A percentile compares a stretch with the other conserved stretches of the same genome.
These are phyloP conservation scores for Dendrocincla tyrannina DNA, from an alignment of 2,797 vertebrate genomes.

Conservation along the genomic window DNA sequence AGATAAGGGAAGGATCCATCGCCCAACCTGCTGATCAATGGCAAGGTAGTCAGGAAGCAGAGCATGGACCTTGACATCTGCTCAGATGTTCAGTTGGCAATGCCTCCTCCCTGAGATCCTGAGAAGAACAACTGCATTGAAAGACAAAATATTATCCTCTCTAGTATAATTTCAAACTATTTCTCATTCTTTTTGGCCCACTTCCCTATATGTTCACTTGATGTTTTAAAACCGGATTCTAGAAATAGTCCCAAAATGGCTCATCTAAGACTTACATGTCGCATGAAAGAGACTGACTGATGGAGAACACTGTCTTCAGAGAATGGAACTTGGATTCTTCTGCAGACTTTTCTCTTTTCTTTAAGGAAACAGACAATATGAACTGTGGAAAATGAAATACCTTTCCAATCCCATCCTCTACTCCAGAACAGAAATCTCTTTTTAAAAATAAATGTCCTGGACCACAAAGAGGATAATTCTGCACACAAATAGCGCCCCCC, in stretches of 20 bases:
- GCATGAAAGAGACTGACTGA: not conserved
- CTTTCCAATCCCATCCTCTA: not conserved
- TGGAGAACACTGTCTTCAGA: not conserved
- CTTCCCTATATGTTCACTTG: not conserved
- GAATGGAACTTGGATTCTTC: not conserved
- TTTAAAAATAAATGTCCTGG: not conserved
- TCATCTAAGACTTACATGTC: rapidly evolving
- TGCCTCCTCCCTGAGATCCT: not conserved
- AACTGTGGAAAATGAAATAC: not conserved
- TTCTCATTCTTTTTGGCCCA: not conserved
- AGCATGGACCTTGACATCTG: rapidly evolving
- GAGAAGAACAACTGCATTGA: rapidly evolving
- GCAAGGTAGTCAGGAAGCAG: rapidly evolving
- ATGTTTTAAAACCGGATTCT: not conserved
- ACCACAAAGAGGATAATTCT: not conserved
- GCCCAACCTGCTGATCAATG: rapidly evolving
- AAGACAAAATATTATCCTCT: not conserved
- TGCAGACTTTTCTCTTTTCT: not conserved
- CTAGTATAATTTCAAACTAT: not conserved
- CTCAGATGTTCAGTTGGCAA: not conserved
- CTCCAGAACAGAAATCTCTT: not conserved
- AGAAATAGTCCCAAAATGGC: not conserved
- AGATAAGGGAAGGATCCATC: not conserved
- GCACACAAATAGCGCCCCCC: not conserved
- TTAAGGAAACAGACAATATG: not conserved